Percentiles rank a stretch among this genome's conserved stretches.
phyloP scores from a whole-genome alignment of 2,888 invertebrate genomes.

The Thera obeliscata region DNA sequence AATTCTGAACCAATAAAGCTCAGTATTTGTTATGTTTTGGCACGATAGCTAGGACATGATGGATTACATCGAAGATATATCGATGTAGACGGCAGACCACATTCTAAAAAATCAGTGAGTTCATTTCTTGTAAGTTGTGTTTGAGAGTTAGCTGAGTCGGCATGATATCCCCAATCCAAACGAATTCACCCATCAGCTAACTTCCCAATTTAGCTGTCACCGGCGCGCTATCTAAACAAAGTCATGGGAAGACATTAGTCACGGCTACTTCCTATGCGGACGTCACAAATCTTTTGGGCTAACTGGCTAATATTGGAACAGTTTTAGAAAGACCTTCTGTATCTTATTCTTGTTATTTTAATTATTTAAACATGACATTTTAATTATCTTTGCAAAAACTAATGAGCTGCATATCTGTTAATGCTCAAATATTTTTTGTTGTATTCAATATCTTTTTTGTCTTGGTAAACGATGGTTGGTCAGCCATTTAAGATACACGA shows the following conservation, averaged over 20 bases:
- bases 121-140: no score
- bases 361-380: not conserved
- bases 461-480: conserved; percentile 50
- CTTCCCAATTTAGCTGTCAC: conserved; percentile 54
- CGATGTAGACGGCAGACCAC: no score
- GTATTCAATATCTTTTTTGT: conserved; percentile 45
- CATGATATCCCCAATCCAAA: conserved; percentile 9
- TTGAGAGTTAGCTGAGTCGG: no score
- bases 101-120: no score
- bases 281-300: conserved; percentile 41
- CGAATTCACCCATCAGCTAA: conserved; percentile 21
- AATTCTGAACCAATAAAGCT: no score
- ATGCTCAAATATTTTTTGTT: conserved; percentile 31
- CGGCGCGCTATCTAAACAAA: conserved; percentile 51
- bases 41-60: not conserved
- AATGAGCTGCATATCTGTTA: conserved; percentile 38
- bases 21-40: not conserved
- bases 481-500: conserved; percentile 46
- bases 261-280: conserved; percentile 48
- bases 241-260: conserved; percentile 64
- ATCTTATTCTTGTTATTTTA: not conserved
- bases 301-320: conserved; percentile 17
- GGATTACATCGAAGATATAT: no score
- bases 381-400: conserved; percentile 23
- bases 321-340: conserved; percentile 10